Base-by-base conservation (phyloP, 2,888 invertebrate species). In the Sceliomorpha sp. region DNA sequence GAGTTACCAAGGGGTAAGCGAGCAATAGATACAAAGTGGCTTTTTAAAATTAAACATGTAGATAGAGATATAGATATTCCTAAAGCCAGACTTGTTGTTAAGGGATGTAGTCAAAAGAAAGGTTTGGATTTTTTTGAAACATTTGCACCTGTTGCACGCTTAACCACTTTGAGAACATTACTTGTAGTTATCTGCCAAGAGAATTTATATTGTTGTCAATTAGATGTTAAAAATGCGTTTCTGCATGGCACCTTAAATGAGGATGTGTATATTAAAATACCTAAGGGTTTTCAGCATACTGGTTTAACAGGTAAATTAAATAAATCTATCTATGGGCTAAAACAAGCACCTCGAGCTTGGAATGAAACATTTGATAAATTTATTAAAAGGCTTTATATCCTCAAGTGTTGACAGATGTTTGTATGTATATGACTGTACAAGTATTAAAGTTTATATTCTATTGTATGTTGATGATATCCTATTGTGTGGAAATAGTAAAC, bases 141-240 rank as follows among this genome's bases (percentile, higher is more conserved):
- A 1, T 80, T 70, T 55, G 76, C 78, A 56, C 79, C 80, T 26
- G 79, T 81, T 8, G 80, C 72, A 5, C 27, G 72, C 12, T 27
- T 69, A 4, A 63, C 70, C 14, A 73, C 75, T 7, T 9, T 66
- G 1, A 60, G 60, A 50, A 31, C 32, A 17, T 14, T 66, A 1
- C 31, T 70, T 0, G 13, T 51, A 1, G 32, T 77, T 5, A 53
- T 58, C 12, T 56, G 51, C 3, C 42, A 75, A 29, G 37, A 60
- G 31, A 27, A 69, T 39, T 26, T 75, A 7, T 13, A 32, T 4
- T 42, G 72, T 3, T 10, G 44, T 27, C 80, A 80, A 44, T 44
- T 78, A 60, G 80, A 83, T 63, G 79, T 82, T 8, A 79, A 76
- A 63, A 76, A 72, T 60, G 80, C 81, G 0, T 83, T 83, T 66